phyloP scores from a whole-genome alignment of 2,888 invertebrate species.

The Chloroclysta siterata region DNA sequence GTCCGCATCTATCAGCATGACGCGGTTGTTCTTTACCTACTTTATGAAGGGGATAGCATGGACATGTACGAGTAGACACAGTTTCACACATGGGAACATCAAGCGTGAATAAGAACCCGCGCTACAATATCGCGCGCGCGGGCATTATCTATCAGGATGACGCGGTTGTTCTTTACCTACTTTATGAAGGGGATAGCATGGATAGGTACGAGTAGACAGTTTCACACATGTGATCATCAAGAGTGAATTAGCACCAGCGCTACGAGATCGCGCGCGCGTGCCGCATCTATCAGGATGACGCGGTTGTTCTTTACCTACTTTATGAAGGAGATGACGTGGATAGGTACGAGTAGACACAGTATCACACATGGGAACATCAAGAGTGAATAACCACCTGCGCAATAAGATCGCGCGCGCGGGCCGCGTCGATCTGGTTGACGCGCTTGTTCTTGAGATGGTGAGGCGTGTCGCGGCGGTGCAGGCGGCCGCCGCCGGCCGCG shows the following conservation, averaged over 20 bases:
- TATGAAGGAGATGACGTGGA: neutral
- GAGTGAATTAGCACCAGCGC: slow-evolving; percentile 70
- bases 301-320: slow-evolving; percentile 98
- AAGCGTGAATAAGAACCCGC: no score
- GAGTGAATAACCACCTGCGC: slow-evolving; percentile 69
- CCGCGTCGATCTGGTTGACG: slow-evolving; percentile 85
- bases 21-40: neutral
- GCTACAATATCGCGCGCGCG: slow-evolving; percentile 71
- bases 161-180: slow-evolving; percentile 98
- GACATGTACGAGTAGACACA: neutral
- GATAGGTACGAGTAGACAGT: neutral
- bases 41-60: neutral
- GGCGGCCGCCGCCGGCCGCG: slow-evolving; percentile 74
- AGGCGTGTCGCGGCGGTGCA: slow-evolving; percentile 97
- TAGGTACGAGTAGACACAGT: neutral
- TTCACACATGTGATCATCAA: neutral
- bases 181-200: neutral
- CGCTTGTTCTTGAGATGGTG: slow-evolving; percentile 99
- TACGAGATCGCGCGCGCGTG: slow-evolving; percentile 71
- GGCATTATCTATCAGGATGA: slow-evolving; percentile 82
- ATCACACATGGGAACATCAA: slow-evolving; percentile 2
- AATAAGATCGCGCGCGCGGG: slow-evolving; percentile 74
- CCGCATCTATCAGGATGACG: slow-evolving; percentile 80
- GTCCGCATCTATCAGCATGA: no score
- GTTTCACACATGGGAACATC: neutral